These are phyloP conservation scores for Sarcophaga subvicina DNA, from an alignment of 2,888 invertebrate species.

Conservation along the genomic window DNA sequence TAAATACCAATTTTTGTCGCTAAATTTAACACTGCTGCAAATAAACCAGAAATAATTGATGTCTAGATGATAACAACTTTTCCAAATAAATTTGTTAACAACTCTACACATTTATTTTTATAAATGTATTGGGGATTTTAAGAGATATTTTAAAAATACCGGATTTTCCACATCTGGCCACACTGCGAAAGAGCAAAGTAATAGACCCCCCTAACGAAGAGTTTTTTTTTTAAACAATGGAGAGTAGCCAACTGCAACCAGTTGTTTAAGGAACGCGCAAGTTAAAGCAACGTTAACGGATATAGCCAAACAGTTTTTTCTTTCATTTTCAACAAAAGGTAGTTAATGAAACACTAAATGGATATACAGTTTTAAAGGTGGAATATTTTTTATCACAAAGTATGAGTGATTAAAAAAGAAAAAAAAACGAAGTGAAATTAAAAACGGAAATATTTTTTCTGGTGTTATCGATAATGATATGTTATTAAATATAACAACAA, in stretches of 20 bases:
- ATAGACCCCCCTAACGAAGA: neutral
- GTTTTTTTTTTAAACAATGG: slow-evolving; percentile 43
- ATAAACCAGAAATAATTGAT: too few species aligned
- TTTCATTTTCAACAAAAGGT: neutral
- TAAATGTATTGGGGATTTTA: too few species aligned
- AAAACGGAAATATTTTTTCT: neutral
- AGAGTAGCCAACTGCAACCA: slow-evolving; percentile 49
- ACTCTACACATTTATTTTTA: too few species aligned
- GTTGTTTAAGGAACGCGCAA: slow-evolving; percentile 53
- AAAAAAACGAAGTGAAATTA: slow-evolving; percentile 1
- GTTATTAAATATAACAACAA: neutral
- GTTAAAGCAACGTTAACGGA: slow-evolving; percentile 25
- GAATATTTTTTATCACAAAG: slow-evolving; percentile 31
- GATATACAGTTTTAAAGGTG: neutral
- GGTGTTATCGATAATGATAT: neutral
- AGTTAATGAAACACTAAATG: neutral
- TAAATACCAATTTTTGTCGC: too few species aligned
- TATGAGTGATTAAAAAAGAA: slow-evolving; percentile 36
- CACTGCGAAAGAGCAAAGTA: too few species aligned
- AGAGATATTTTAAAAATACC: too few species aligned
- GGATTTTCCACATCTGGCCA: too few species aligned
- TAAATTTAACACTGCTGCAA: too few species aligned
- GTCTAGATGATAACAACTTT: too few species aligned
- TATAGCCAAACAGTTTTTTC: neutral
- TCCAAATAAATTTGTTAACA: too few species aligned